Percentiles rank a stretch among this genome's conserved stretches.
Conservation (phyloP, 2,888 invertebrate species). For the Dione vanillae region DNA sequence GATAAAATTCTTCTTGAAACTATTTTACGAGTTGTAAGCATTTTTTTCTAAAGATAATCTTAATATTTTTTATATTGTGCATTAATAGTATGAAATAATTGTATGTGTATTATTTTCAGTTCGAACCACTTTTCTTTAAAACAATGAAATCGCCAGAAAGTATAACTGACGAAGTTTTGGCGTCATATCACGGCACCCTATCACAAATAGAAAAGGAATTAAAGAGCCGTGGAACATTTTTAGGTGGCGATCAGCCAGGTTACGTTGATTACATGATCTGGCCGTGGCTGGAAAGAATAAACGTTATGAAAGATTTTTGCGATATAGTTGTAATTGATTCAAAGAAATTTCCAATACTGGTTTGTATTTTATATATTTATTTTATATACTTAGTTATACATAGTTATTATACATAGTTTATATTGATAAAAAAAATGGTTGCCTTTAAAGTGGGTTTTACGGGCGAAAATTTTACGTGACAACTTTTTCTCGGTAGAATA, state of each 20-base stretch:
- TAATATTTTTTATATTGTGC: too few species aligned
- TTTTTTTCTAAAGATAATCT: neutral
- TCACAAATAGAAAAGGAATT: neutral
- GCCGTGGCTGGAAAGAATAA: conserved; percentile 2
- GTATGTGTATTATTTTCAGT: neutral
- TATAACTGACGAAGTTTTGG: neutral
- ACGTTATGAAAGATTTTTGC: conserved; percentile 3
- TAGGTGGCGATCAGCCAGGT: neutral
- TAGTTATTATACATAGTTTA: too few species aligned
- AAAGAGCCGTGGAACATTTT: neutral
- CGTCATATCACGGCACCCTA: neutral
- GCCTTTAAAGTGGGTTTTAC: too few species aligned
- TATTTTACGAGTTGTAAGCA: conserved; percentile 19
- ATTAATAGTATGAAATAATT: too few species aligned
- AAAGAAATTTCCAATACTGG: conserved; percentile 8
- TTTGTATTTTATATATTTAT: conserved; percentile 3
- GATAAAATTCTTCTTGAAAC: conserved; percentile 88
- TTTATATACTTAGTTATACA: too few species aligned
- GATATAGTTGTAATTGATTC: neutral
- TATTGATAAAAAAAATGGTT: too few species aligned
- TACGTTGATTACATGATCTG: conserved; percentile 15
- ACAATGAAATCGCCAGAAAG: conserved; percentile 4
- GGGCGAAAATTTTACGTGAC: too few species aligned
- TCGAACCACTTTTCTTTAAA: conserved; percentile 4
- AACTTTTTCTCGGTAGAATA: too few species aligned